A percentile compares a stretch with the other conserved stretches of the same genome.
Evolutionary conservation across 2,797 vertebrate genomes (phyloP).

Genomic region (Potorous gilbertii): DNA sequence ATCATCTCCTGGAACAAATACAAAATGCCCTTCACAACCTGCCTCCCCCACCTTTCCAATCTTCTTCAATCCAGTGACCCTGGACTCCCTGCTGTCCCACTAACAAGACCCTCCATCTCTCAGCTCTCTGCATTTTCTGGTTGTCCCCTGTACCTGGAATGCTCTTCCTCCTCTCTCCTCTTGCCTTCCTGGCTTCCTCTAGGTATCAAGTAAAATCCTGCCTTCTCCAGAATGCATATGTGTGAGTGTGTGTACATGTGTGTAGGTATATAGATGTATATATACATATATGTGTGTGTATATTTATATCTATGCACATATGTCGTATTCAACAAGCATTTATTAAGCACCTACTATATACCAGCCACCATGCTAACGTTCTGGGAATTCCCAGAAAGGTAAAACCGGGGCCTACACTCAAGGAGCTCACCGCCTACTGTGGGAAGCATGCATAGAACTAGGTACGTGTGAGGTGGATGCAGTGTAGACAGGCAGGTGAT

Average conservation of each 20-base stretch:
- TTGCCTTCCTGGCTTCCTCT: not conserved
- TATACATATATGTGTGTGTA: too few species aligned
- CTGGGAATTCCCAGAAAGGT: not conserved
- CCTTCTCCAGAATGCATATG: not conserved
- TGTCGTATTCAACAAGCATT: not conserved
- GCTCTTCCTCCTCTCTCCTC: not conserved
- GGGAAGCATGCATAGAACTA: not conserved
- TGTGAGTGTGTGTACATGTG: too few species aligned
- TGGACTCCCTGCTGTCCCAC: not conserved
- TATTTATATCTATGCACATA: too few species aligned
- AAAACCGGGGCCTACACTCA: not conserved
- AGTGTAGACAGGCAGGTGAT: not conserved
- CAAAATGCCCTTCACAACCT: not conserved
- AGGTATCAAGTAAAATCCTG: not conserved
- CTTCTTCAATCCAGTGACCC: not conserved
- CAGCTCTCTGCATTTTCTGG: not conserved
- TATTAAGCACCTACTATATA: not conserved
- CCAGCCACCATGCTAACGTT: too few species aligned
- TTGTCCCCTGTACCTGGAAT: not conserved
- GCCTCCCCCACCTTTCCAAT: not conserved
- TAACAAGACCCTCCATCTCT: not conserved
- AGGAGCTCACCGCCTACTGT: not conserved
- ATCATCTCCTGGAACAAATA: not conserved
- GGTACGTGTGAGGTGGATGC: fast-evolving
- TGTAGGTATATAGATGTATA: too few species aligned